A percentile compares a stretch with the other conserved stretches of the same genome.
phyloP scores from a whole-genome alignment of 2,797 vertebrate species.

The Prionace glauca region DNA sequence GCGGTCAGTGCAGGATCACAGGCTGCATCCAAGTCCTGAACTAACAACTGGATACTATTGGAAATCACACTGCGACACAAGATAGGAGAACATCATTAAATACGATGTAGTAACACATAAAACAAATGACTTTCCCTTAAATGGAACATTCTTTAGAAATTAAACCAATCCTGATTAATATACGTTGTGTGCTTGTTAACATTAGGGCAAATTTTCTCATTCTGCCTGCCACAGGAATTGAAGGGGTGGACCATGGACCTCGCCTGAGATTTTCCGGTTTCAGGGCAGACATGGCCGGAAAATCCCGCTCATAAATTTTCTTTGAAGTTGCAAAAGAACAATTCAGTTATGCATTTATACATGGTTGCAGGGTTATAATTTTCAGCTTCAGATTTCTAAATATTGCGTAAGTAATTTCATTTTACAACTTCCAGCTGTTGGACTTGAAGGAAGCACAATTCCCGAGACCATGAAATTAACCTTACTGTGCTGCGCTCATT shows the following conservation, averaged over 20 bases:
- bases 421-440: not conserved
- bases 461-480: not conserved
- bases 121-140: not conserved
- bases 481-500: not conserved
- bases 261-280: too few species aligned
- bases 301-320: not conserved
- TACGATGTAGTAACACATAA: not conserved
- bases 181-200: not conserved
- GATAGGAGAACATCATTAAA: not conserved
- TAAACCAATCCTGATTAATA: not conserved
- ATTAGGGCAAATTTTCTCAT: not conserved
- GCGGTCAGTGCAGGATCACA: constrained; percentile 94
- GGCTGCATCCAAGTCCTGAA: constrained; percentile 92
- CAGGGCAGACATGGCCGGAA: too few species aligned
- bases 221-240: too few species aligned
- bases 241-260: too few species aligned
- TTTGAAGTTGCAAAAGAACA: not conserved
- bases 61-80: constrained; percentile 81
- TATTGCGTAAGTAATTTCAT: not conserved
- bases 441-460: not conserved
- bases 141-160: not conserved
- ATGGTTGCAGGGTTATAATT: not conserved
- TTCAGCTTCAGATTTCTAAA: not conserved
- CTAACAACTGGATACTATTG: constrained; percentile 92
- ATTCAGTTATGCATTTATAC: not conserved